Conservation (phyloP, 2,797 vertebrate genomes). For the Sebastolobus altivelis region DNA sequence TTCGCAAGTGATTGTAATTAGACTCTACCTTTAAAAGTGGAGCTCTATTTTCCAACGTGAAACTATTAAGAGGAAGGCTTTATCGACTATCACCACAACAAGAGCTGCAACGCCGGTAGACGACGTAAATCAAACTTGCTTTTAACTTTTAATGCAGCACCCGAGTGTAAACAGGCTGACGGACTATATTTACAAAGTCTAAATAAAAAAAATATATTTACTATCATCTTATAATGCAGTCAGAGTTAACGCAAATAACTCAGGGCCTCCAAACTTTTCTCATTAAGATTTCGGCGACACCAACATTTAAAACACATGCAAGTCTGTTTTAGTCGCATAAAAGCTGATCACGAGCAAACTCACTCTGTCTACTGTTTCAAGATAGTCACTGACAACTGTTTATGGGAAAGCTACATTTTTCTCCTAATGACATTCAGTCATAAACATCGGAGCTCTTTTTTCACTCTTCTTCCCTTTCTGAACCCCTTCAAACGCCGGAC, state of each 20-base stretch:
- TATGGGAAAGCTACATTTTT: constrained; percentile 41
- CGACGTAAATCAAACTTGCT: constrained; percentile 15
- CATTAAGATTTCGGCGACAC: constrained; percentile 6
- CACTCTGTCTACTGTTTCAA: constrained; percentile 21
- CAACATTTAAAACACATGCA: constrained; percentile 34
- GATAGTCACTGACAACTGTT: constrained; percentile 30
- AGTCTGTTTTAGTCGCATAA: constrained; percentile 29
- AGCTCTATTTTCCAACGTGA: constrained; percentile 32
- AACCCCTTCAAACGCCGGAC: neutral
- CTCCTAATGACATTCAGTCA: constrained; percentile 22
- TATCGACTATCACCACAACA: constrained; percentile 29
- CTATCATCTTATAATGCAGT: neutral
- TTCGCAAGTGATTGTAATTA: constrained; percentile 17
- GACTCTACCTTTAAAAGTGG: constrained; percentile 15
- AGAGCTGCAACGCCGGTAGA: neutral
- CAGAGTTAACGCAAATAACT: constrained; percentile 5
- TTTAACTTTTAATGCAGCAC: constrained; percentile 14
- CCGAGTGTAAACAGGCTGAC: constrained; percentile 17
- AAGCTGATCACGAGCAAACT: constrained; percentile 33
- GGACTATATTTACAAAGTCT: constrained; percentile 1
- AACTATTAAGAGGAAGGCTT: constrained; percentile 25
- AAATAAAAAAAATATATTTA: neutral
- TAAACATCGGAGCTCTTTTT: neutral
- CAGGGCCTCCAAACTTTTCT: constrained; percentile 10
- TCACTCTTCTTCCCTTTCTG: neutral